A percentile compares a stretch with the other conserved stretches of the same genome.
Conservation (phyloP, 2,888 invertebrate genomes). For the Drosophila picticornis region DNA sequence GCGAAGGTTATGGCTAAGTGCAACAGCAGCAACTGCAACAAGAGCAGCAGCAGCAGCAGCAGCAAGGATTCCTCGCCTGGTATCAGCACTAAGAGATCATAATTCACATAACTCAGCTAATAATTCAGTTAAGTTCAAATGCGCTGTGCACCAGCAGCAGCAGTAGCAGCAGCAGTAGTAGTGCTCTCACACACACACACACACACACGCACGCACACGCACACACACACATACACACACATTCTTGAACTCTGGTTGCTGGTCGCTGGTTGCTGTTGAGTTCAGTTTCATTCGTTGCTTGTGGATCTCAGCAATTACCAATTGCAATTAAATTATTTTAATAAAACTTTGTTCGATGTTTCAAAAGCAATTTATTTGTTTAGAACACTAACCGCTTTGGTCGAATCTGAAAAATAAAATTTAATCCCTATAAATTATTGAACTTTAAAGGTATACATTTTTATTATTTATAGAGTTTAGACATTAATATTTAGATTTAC, state of each 20-base stretch:
- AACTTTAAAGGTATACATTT: background rate
- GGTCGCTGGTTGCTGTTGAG: background rate
- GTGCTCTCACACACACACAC: slow-evolving; percentile 7
- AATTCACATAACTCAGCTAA: slow-evolving; percentile 79
- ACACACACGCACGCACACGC: background rate
- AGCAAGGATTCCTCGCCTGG: slow-evolving; percentile 34
- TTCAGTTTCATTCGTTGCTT: background rate
- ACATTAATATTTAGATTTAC: background rate
- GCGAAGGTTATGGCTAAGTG: slow-evolving; percentile 49
- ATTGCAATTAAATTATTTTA: background rate
- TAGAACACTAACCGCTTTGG: background rate
- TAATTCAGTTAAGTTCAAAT: slow-evolving; percentile 81
- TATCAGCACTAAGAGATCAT: slow-evolving; percentile 78
- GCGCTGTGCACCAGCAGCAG: slow-evolving; percentile 55
- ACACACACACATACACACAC: slow-evolving; percentile 7
- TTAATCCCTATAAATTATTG: background rate
- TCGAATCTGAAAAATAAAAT: background rate
- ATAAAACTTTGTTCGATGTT: background rate
- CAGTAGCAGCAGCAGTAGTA: slow-evolving; percentile 3
- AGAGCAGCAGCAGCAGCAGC: slow-evolving; percentile 24
- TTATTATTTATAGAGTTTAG: background rate
- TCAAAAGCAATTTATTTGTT: background rate
- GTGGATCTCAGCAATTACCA: slow-evolving; percentile 3
- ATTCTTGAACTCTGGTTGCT: slow-evolving; percentile 1
- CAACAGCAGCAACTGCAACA: slow-evolving; percentile 25